phyloP scores from a whole-genome alignment of 2,113 vertebrate genomes.

The Otolemur garnettii region DNA sequence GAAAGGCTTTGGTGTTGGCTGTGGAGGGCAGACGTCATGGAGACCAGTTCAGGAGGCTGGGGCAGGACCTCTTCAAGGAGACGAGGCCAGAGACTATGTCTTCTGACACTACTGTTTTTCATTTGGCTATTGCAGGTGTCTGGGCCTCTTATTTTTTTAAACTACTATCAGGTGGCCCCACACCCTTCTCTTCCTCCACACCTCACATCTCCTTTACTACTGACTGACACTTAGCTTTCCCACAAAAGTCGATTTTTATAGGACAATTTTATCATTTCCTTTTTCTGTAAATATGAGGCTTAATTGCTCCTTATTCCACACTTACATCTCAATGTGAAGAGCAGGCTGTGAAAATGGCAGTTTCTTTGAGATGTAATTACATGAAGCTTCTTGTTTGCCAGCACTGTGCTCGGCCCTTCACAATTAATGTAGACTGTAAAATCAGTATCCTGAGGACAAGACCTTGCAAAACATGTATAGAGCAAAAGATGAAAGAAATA shows the following conservation, averaged over 20 bases:
- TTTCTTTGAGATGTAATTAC: neutral
- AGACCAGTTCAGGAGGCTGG: neutral
- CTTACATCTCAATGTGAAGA: neutral
- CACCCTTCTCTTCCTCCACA: neutral
- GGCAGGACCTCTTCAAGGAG: neutral
- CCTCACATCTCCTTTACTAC: neutral
- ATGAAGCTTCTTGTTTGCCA: neutral
- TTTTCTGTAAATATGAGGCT: neutral
- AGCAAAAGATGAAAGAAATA: neutral
- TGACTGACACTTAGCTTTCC: neutral
- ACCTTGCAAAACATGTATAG: neutral
- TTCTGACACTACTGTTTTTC: neutral
- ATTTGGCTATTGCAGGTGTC: too few relatives aligned
- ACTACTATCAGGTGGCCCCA: neutral
- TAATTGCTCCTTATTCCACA: neutral
- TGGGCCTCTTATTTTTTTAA: neutral
- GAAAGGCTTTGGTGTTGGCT: neutral
- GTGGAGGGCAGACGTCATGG: rapidly evolving
- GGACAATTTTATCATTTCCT: neutral
- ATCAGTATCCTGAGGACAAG: neutral
- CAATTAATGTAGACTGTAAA: neutral
- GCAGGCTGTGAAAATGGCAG: neutral
- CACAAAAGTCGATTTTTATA: neutral
- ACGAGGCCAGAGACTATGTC: neutral
- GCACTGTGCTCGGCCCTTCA: neutral